These are phyloP conservation scores for Myrmecobius fasciatus DNA, from an alignment of 2,113 vertebrate species.

Conservation along the genomic window DNA sequence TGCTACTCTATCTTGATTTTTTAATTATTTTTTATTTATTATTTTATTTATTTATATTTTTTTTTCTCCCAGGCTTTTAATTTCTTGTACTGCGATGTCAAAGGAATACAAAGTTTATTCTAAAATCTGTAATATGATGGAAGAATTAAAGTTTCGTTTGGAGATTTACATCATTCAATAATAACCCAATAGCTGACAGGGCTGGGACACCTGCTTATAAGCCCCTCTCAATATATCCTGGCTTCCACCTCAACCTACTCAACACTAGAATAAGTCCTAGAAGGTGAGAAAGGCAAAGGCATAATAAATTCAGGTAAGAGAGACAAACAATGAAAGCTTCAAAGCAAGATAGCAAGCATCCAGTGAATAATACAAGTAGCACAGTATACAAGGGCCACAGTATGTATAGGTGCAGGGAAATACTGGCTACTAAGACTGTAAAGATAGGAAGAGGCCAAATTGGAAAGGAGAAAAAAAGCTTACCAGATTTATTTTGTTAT, in stretches of 20 bases:
- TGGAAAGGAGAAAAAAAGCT: neutral
- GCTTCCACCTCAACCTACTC: neutral
- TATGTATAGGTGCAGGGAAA: too few species aligned
- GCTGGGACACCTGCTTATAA: neutral
- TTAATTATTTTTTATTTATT: too few species aligned
- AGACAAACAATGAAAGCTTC: neutral
- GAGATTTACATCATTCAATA: neutral
- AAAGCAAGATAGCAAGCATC: neutral
- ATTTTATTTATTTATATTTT: too few species aligned
- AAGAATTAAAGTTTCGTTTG: neutral
- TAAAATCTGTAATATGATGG: neutral
- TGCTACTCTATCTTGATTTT: neutral
- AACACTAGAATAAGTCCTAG: neutral
- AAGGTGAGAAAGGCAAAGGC: neutral
- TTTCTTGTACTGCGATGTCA: neutral
- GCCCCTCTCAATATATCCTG: neutral
- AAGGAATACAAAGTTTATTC: neutral
- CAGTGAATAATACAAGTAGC: neutral
- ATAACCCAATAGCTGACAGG: neutral
- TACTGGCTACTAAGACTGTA: neutral
- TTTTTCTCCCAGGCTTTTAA: neutral
- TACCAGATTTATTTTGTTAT: neutral
- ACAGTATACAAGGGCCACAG: neutral
- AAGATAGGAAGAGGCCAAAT: neutral
- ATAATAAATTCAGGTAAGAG: neutral